Evolutionary conservation across 2,113 vertebrate species (phyloP).

Genomic region (Silurus meridionalis): DNA sequence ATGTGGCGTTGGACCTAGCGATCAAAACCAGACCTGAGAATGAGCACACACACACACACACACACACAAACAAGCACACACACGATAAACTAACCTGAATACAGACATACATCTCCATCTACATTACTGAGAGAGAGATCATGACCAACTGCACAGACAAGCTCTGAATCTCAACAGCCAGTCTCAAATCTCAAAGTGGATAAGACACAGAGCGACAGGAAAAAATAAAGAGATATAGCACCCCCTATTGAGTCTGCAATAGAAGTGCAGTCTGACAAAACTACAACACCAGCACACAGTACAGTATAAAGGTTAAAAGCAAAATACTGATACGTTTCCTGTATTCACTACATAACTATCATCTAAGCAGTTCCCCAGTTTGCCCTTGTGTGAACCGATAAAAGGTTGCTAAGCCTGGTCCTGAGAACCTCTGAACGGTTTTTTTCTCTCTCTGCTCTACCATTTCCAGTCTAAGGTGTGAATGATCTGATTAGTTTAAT

Average conservation of each 20-base stretch:
- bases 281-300: background rate
- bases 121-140: constrained; percentile 38
- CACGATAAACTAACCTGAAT: background rate
- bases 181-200: constrained; percentile 26
- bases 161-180: constrained; percentile 67
- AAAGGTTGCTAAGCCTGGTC: background rate
- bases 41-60: background rate
- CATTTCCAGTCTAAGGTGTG: background rate
- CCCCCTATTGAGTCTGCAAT: constrained; percentile 66
- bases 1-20: constrained; percentile 61
- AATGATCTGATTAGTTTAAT: background rate
- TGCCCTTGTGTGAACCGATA: background rate
- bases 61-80: background rate
- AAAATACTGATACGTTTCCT: no score
- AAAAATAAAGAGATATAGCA: constrained; percentile 4
- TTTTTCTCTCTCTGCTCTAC: background rate
- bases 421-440: background rate
- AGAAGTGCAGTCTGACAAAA: constrained; percentile 53
- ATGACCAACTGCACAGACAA: constrained; percentile 53
- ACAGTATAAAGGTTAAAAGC: background rate
- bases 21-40: constrained; percentile 59
- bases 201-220: constrained; percentile 50
- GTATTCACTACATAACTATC: no score
- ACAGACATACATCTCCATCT: background rate
- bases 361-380: background rate